These are phyloP conservation scores for Drosophila emarginata DNA, from an alignment of 2,888 invertebrate species.

Conservation along the genomic window DNA sequence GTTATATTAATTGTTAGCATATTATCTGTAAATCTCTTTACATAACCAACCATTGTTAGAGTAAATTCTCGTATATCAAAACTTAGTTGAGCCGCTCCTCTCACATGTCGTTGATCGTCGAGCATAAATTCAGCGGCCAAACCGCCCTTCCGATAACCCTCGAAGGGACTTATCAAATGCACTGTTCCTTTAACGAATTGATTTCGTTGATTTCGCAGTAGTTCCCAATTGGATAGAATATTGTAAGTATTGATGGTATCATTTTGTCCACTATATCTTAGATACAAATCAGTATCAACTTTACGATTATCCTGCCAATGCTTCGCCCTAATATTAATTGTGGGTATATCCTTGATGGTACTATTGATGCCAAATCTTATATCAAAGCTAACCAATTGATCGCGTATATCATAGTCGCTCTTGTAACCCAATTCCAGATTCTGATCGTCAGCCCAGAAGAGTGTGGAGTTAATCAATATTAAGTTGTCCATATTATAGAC, in stretches of 20 bases:
- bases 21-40: constrained; percentile 88
- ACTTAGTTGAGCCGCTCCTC: constrained; percentile 88
- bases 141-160: constrained; percentile 87
- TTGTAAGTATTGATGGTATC: constrained; percentile 84
- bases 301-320: constrained; percentile 84
- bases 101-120: constrained; percentile 86
- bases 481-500: constrained; percentile 83
- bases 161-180: constrained; percentile 86
- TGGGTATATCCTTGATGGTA: constrained; percentile 85
- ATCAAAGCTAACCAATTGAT: constrained; percentile 82
- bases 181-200: constrained; percentile 86
- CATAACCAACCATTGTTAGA: constrained; percentile 87
- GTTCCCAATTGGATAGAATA: constrained; percentile 88
- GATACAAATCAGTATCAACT: constrained; percentile 83
- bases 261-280: constrained; percentile 82
- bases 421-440: constrained; percentile 84
- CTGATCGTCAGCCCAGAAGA: constrained; percentile 86
- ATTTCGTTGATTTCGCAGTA: constrained; percentile 84
- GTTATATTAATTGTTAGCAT: constrained; percentile 90
- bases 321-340: constrained; percentile 84
- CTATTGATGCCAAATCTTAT: constrained; percentile 84
- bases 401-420: constrained; percentile 83
- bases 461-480: constrained; percentile 84
- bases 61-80: constrained; percentile 88
- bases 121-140: constrained; percentile 87